These are phyloP conservation scores for honey bee (Apis mellifera) DNA, from an alignment of 1,140 invertebrate genomes.

Conservation along the genomic window Amel_HAv3.1 CM009945.2:5399501-5400000, in stretches of 20 bases:
- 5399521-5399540: neutral
- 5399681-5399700: neutral
- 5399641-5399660: neutral
- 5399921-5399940: neutral
- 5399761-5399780: too few species aligned
- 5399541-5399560: constrained; percentile 22
- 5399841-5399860: too few species aligned
- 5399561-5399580: constrained; percentile 33
- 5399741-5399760: too few species aligned
- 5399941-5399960: constrained; percentile 15
- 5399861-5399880: too few species aligned
- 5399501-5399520: constrained; percentile 22
- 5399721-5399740: too few species aligned
- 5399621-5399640: constrained; percentile 21
- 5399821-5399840: too few species aligned
- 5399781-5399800: too few species aligned
- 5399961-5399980: constrained; percentile 10
- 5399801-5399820: too few species aligned
- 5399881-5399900: too few species aligned
- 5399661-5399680: neutral
- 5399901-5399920: neutral
- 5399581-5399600: constrained; percentile 27
- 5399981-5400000: neutral
- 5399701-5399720: too few species aligned
- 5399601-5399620: neutral